Evolutionary conservation across 2,888 invertebrate species (phyloP), one percentile per base, ranked within the genome.

Genomic region (Pseudanteris insignis): DNA sequence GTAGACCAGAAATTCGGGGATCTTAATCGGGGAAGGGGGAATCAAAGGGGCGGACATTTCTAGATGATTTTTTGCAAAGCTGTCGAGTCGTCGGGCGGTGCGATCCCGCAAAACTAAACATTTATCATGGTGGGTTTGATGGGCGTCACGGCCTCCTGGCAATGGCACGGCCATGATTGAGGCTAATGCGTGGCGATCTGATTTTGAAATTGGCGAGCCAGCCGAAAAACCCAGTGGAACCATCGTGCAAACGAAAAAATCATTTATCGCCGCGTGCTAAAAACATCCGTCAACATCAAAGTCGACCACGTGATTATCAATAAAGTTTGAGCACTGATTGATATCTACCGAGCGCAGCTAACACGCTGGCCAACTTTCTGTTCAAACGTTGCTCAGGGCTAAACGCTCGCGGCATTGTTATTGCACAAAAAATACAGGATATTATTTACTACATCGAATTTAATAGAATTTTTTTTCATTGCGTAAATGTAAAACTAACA

Each of bases 91-190:
- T 33, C 10, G 32, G 36, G 33, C 33, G 32, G 6, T 26, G 6
- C 26, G 30, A 48, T 32, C 57, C 54, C 32, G 36, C 28, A 40
- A 41, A 37, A 47, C 44, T 48, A 48, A 48, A 54, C 53, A 60
- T 60, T 54, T 50, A 48, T 54, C 60, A 60, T 44, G 15, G 24
- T 33, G 12, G 33, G 60, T 44, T 43, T 43, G 43, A 24, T 43
- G 54, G 50, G 60, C 60, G 60, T 60, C 43, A 48, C 60, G 25
- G 26, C 53, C 54, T 60, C 25, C 38, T 65, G 65, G 65, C 65
- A 44, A 55, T 33, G 44, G 10, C 38, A 51, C 64, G 59, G 44
- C 43, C 18, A 40, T 60, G 55, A 63, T 64, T 50, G 51, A 61
- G 55, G 51, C 50, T 44, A 50, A 48, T 37, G 53, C 38, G 37